Conservation (phyloP, 2,888 invertebrate species). For the Philhelius pedissequus region DNA sequence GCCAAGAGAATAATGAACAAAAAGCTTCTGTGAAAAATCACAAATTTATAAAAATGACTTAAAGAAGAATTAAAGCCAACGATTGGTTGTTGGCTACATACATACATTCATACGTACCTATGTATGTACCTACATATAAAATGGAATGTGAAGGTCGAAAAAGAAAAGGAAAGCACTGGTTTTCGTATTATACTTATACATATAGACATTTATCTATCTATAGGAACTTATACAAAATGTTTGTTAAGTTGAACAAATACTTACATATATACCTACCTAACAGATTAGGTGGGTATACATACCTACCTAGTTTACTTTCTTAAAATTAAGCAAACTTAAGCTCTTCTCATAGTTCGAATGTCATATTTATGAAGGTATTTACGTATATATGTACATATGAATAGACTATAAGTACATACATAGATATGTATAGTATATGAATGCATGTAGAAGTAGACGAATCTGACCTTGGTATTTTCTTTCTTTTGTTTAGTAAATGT, state of each 20-base stretch:
- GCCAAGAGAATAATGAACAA: conserved; percentile 16
- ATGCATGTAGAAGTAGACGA: not conserved
- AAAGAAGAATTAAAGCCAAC: conserved; percentile 19
- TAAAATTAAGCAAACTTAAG: conserved; percentile 8
- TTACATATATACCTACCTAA: not conserved
- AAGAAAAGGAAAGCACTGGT: conserved; percentile 54
- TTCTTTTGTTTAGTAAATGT: conserved; percentile 37
- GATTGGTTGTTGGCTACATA: conserved; percentile 26
- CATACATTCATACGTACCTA: too few relatives aligned
- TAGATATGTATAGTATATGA: too few relatives aligned
- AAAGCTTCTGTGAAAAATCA: conserved; percentile 29
- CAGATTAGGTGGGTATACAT: too few relatives aligned
- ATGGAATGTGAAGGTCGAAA: conserved; percentile 62
- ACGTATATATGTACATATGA: too few relatives aligned
- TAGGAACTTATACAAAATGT: too few relatives aligned
- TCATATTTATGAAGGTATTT: not conserved
- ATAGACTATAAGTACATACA: too few relatives aligned
- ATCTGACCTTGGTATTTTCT: conserved; percentile 46
- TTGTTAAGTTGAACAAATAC: too few relatives aligned
- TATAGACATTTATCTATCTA: not conserved
- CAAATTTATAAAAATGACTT: conserved; percentile 25
- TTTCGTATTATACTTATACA: too few relatives aligned
- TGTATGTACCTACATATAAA: too few relatives aligned
- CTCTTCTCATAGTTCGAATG: not conserved
- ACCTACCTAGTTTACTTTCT: conserved; percentile 33